Conservation (phyloP, 2,113 vertebrate species). For the Callospermophilus lateralis region DNA sequence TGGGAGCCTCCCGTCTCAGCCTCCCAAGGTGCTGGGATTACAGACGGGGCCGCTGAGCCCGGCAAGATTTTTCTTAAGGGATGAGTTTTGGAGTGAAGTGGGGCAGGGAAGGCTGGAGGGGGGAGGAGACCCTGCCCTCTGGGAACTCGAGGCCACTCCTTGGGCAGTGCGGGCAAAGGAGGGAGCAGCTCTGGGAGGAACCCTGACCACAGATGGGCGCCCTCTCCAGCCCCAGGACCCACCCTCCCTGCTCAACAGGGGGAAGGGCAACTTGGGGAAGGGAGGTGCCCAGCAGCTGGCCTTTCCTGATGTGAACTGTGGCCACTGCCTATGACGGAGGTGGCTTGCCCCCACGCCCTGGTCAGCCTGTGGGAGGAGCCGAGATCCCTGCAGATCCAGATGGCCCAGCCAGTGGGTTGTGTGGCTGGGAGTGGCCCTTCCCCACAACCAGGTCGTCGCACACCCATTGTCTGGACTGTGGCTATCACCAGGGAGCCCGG, state of each 20-base stretch:
- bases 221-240: neutral
- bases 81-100: neutral
- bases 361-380: fast-evolving
- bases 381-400: neutral
- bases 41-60: neutral
- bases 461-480: fast-evolving
- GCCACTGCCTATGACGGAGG: fast-evolving
- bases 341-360: neutral
- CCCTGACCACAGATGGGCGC: neutral
- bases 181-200: neutral
- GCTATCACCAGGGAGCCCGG: neutral
- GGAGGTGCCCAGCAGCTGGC: neutral
- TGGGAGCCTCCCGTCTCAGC: neutral
- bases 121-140: neutral
- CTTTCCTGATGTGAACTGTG: fast-evolving
- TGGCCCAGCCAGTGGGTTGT: neutral
- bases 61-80: neutral
- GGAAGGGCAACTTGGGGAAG: neutral
- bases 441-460: neutral
- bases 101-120: neutral
- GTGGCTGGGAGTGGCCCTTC: neutral
- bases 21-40: neutral
- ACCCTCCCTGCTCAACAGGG: neutral
- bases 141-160: neutral
- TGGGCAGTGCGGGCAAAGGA: neutral